phyloP scores from a whole-genome alignment of 2,113 vertebrate species.

The Dendrocopos noguchii region DNA sequence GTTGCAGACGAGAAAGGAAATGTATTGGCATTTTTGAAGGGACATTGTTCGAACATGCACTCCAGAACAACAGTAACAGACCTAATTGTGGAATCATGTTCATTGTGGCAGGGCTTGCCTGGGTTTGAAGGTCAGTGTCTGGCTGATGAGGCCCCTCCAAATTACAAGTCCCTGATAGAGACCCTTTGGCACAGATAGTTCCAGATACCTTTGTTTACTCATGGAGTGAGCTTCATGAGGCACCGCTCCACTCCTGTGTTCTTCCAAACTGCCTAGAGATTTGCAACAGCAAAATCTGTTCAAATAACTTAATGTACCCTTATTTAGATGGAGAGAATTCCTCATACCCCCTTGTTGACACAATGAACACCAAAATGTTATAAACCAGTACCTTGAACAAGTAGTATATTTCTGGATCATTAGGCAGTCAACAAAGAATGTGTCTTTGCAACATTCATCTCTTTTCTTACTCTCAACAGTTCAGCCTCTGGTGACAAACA shows the following conservation, averaged over 20 bases:
- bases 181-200: not conserved
- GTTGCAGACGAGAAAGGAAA: not conserved
- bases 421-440: not conserved
- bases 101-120: not conserved
- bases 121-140: fast-evolving
- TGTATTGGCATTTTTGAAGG: not conserved
- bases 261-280: not conserved
- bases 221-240: not conserved
- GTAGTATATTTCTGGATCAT: not conserved
- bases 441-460: not conserved
- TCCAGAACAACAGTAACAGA: not conserved
- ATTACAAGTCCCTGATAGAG: not conserved
- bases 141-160: not conserved
- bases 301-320: not conserved
- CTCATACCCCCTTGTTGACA: not conserved
- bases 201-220: not conserved
- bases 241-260: fast-evolving
- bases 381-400: not conserved
- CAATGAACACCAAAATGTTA: not conserved
- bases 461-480: not conserved
- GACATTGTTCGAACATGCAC: not conserved
- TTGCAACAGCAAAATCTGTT: not conserved
- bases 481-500: not conserved
- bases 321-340: not conserved
- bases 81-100: not conserved